Conservation (phyloP, 2,113 vertebrate genomes). For the Parus major region DNA sequence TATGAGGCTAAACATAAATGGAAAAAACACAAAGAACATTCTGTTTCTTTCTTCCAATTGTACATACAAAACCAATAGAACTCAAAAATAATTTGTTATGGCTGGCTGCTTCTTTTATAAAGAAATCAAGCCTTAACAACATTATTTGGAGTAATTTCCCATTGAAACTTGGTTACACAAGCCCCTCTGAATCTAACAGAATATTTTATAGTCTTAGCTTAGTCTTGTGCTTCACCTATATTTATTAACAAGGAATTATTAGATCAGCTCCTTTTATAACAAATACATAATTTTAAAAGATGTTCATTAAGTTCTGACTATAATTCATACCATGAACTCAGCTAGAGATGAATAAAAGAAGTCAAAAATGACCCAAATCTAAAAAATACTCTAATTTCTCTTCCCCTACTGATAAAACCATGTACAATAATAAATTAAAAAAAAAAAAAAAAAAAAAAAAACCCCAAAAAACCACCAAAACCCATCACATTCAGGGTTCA, state of each 20-base stretch:
- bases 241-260: background rate
- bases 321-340: background rate
- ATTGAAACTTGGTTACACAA: background rate
- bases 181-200: background rate
- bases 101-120: conserved; percentile 61
- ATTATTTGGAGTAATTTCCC: conserved; percentile 46
- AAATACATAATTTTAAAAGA: background rate
- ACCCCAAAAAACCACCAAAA: no score
- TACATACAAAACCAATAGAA: conserved; percentile 55
- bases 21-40: conserved; percentile 48
- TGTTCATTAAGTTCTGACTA: background rate
- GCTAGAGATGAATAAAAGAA: background rate
- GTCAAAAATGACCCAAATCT: background rate
- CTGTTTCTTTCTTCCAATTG: conserved; percentile 39
- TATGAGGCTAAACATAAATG: conserved; percentile 8
- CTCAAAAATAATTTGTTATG: conserved; percentile 56
- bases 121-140: conserved; percentile 50
- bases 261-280: background rate
- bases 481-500: background rate
- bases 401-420: background rate
- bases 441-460: background rate
- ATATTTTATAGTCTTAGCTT: background rate
- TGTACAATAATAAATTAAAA: background rate
- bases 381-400: background rate
- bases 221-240: background rate